phyloP scores from a whole-genome alignment of 2,888 invertebrate species.

The Leucophora obtusa region DNA sequence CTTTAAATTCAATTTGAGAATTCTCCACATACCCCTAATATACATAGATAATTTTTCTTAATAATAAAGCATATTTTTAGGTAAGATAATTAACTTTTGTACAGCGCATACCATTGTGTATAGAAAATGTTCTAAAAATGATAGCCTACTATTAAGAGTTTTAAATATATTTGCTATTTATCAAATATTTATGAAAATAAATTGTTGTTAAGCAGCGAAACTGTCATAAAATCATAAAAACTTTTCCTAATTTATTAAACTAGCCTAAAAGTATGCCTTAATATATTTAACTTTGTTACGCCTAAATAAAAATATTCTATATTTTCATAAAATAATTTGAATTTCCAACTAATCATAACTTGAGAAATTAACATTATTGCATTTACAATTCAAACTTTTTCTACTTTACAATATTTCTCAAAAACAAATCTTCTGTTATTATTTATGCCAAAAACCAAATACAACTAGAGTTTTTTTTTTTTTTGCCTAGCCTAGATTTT shows the following conservation, averaged over 20 bases:
- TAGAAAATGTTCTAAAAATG: no score
- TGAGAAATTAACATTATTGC: constrained; percentile 32
- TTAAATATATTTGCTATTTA: no score
- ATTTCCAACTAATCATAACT: constrained; percentile 38
- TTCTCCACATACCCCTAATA: no score
- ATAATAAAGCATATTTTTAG: no score
- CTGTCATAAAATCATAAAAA: no score
- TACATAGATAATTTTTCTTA: no score
- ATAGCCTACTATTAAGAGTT: no score
- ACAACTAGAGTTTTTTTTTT: constrained; percentile 18
- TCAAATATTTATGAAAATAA: no score
- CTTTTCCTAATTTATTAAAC: not conserved
- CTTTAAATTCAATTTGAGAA: no score
- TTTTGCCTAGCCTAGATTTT: constrained; percentile 39
- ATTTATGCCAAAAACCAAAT: constrained; percentile 5
- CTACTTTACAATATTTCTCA: not conserved
- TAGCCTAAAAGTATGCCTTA: constrained; percentile 15
- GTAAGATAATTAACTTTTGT: no score
- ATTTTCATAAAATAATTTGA: constrained; percentile 14
- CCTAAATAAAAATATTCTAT: constrained; percentile 22
- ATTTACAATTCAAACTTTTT: constrained; percentile 40
- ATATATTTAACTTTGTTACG: not conserved
- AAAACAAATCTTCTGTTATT: constrained; percentile 1
- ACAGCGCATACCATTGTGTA: no score
- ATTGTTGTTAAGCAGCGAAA: no score